Base-by-base conservation (phyloP, 2,113 vertebrate species). In the Ophthalmolycus amberensis region DNA sequence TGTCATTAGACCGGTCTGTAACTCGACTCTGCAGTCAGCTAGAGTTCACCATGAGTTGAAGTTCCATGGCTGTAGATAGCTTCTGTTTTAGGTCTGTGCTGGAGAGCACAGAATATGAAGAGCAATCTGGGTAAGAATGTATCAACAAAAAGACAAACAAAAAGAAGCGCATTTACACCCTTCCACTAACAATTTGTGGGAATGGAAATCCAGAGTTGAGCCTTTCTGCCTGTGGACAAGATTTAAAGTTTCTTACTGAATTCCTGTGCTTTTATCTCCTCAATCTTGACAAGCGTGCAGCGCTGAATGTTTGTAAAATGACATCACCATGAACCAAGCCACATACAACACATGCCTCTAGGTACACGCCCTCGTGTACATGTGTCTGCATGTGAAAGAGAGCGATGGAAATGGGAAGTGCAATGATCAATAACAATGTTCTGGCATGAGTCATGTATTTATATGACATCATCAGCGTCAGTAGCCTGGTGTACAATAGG, bases 241-340 rank as follows among this genome's bases (percentile, higher is more conserved):
- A 85, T 74, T 85, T 58, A 73, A 60, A 69, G 56, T 59, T 37
- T 70, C 42, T 69, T 29, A 75, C 58, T 29, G 77, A 71, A 81
- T 84, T 83, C 67, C 73, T 84, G 52, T 59, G 37, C 79, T 88
- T 87, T 87, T 37, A 88, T 84, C 79, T 79, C 74, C 62, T 71
- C 82, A 77, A 71, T 84, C 77, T 63, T 56, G 66, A 63, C 73
- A 75, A 75, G 71, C 66, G 62, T 66, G 71, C 67, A 70, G 52
- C 12, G 2, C 78, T 66, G 66, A 72, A 88, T 85, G 62, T 75
- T 88, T 90, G 56, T 27, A 50, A 63, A 77, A 70, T 93, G 85
- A 89, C 87, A 86, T 88, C 84, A 91, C 69, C 59, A 25, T 69
- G 63, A 83, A 63, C 63, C 71, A 71, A 79, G 79, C 58, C 75